Base-by-base conservation (phyloP, 2,113 vertebrate species). In the Thalassoma bifasciatum region DNA sequence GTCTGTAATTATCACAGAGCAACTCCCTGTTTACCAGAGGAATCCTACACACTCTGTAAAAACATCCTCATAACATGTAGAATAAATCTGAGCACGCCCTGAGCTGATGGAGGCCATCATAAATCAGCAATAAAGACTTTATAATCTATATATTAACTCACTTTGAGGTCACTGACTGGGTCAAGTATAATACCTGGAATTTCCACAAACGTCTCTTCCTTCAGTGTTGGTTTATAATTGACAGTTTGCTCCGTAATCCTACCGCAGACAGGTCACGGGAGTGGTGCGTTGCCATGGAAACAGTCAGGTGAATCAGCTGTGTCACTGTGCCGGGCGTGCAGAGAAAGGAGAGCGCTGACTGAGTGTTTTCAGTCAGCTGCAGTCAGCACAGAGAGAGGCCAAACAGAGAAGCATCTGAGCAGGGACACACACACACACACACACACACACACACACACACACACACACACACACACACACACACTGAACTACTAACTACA, bases 311-410 rank as follows among this genome's bases (percentile, higher is more conserved):
- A 60, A 13, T 51, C 67, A 69, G 66, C 85, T 81, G 75, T 66
- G 81, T 86, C 85, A 87, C 42, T 83, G 77, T 66, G 59, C 44
- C 68, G n/a, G 53, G 69, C 11, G 19, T 26, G 12, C 50, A 52
- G 42, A 66, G 61, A 75, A 72, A 53, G 40, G 34, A 53, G 73
- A 60, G 0, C 52, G 84, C 79, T 85, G 82, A 83, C 54, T 1
- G 40, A 22, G 68, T 0, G 14, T 19, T 63, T 81, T 75, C 54
- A 75, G 67, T 30, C 53, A 66, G 69, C 75, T 61, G 42, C 21
- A n/a, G 77, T 67, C 80, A 83, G 65, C 69, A 79, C 11, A 13
- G 42, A 26, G 8, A 57, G 53, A 66, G 44, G 69, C 65, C 49
- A 68, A 71, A 83, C 57, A 63, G 12, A 17, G 5, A 44, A 3